A percentile compares a stretch with the other conserved stretches of the same genome.
phyloP scores from a whole-genome alignment of 2,888 invertebrate species.

The Caenorhabditis plicata region DNA sequence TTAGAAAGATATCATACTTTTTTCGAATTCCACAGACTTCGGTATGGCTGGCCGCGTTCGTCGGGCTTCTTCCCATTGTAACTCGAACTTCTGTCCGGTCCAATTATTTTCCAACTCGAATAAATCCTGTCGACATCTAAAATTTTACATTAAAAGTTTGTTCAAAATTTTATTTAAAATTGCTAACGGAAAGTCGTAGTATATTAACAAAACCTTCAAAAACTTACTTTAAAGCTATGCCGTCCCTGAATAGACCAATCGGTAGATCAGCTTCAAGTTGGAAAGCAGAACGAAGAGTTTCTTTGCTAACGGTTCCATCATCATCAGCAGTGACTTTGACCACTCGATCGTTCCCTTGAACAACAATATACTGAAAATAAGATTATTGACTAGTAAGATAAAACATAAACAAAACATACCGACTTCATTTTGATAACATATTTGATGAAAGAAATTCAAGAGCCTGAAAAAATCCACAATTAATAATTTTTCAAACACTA shows the following conservation, averaged over 20 bases:
- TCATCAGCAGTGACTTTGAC: slow-evolving; percentile 3
- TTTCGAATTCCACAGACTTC: slow-evolving; percentile 1
- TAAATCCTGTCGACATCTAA: slow-evolving; percentile 10
- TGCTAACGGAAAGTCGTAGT: slow-evolving; percentile 10
- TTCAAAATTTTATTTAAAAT: slow-evolving; percentile 7
- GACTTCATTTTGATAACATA: no score
- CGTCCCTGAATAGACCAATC: slow-evolving; percentile 5
- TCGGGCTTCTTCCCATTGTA: slow-evolving; percentile 4
- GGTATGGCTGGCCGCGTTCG: slow-evolving; percentile 1
- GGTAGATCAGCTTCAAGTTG: slow-evolving; percentile 5
- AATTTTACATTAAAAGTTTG: slow-evolving; percentile 6
- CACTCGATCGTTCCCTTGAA: slow-evolving; percentile 3
- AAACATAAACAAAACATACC: slow-evolving; percentile 12
- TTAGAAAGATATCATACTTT: slow-evolving; percentile 3
- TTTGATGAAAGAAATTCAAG: no score
- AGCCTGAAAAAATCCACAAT: no score
- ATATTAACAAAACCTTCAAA: slow-evolving; percentile 12
- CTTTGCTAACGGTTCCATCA: slow-evolving; percentile 5
- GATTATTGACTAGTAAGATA: slow-evolving; percentile 10
- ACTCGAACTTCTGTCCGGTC: slow-evolving; percentile 2
- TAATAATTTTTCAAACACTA: no score
- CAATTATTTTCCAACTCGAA: slow-evolving; percentile 6
- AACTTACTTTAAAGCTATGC: slow-evolving; percentile 7
- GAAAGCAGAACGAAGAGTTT: slow-evolving; percentile 8
- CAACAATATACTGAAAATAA: slow-evolving; percentile 19